Evolutionary conservation across 2,888 invertebrate species (phyloP), one percentile per base, ranked within the genome.

Genomic region (Macroteleia sp.): DNA sequence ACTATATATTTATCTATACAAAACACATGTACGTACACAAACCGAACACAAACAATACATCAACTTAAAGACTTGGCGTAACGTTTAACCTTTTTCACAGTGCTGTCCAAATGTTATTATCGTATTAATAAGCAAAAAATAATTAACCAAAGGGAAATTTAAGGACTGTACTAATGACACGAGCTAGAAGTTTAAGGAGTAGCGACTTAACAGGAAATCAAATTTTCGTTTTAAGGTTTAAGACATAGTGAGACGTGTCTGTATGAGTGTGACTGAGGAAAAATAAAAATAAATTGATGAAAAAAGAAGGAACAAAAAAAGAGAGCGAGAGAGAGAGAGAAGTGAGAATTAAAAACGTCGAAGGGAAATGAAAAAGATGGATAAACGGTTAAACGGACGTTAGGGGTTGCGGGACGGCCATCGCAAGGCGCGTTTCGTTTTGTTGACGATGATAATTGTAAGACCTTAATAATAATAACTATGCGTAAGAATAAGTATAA

Each of bases 141-240:
- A 41, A 62, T 19, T 67, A 54, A 67, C n/a, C n/a, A 12, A 59
- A 66, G 36, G 57, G 32, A 32, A 61, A 71, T 10, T n/a, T n/a
- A n/a, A n/a, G n/a, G n/a, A n/a, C n/a, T 59, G 44, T 46, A 48
- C 41, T 42, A 64, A 39, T 34, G 56, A 36, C 32, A 61, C 48
- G 59, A 46, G 34, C 46, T 64, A 56, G 54, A 10, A 62, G 46
- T 66, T 69, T 85, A 83, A 87, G 84, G 81, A 30, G 36, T 62
- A 41, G 82, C 81, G 82, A 83, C 80, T 82, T 86, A 70, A 81
- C 81, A 22, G 46, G 75, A 80, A 88, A 88, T 90, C 87, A 89
- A 89, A 89, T 85, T 87, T 87, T 86, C 85, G 82, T 84, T 83
- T 83, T 85, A 82, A 82, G 80, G 76, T 75, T 61, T 74, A 75